Conservation (phyloP, 2,888 invertebrate species). For the Synergus japonicus region DNA sequence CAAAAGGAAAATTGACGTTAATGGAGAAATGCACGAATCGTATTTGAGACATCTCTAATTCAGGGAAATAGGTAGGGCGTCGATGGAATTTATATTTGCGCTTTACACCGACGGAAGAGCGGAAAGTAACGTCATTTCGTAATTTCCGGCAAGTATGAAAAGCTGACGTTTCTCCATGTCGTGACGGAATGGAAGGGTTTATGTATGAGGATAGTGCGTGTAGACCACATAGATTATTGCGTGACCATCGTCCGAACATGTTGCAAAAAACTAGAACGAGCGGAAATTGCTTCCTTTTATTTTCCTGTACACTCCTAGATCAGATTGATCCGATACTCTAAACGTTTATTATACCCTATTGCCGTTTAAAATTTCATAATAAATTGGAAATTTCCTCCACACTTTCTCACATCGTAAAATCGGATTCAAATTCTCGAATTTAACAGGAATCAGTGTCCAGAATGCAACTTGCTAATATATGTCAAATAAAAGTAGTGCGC, state of each 20-base stretch:
- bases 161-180: slow-evolving; percentile 45
- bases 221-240: neutral
- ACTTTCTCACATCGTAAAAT: too few species aligned
- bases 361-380: neutral
- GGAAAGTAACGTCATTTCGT: slow-evolving; percentile 71
- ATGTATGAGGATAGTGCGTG: too few species aligned
- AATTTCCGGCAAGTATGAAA: slow-evolving; percentile 68
- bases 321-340: neutral
- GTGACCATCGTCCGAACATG: neutral
- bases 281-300: slow-evolving; percentile 17
- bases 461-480: too few species aligned
- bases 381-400: neutral
- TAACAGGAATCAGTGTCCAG: too few species aligned
- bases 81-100: slow-evolving; percentile 66
- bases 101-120: slow-evolving; percentile 63
- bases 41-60: slow-evolving; percentile 54
- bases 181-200: neutral
- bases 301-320: neutral
- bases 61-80: slow-evolving; percentile 66
- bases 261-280: neutral
- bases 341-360: neutral
- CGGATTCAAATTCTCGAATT: too few species aligned
- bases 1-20: too few species aligned
- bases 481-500: too few species aligned
- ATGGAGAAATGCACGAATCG: too few species aligned